Base-by-base conservation (phyloP, 1,140 invertebrate genomes). In the Drosophila sulfurigaster region DNA sequence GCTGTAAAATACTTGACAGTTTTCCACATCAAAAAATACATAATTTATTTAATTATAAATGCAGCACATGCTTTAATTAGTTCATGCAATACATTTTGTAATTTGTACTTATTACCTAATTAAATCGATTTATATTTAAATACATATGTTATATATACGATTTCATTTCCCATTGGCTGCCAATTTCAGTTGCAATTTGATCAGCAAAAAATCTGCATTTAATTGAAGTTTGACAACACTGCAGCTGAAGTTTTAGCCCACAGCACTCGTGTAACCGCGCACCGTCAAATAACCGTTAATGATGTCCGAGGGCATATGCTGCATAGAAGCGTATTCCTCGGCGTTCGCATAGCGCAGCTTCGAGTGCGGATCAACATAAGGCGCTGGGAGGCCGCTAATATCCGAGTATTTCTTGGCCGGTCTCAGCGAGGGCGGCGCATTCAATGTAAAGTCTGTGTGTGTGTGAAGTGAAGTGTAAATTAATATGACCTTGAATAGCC, bases 331-430 rank as follows among this genome's bases (percentile, higher is more conserved):
- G 93, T 97, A 98, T 93, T 98, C 98, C 78, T 98, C 97, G 45
- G 95, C 94, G 92, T 96, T 96, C 48, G 96, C 95, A 93, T 96
- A 99, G 75, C 96, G 94, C 8, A 99, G 93, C 91, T 98, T 97
- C 8, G 97, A 98, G 87, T 98, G 96, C 16, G 98, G 96, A 94
- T 98, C 97, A 79, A 96, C 96, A 82, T 98, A 99, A 51, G 96
- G 96, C 51, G 97, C 96, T 57, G 95, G 95, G 58, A 98, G 90
- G 1, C 98, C 98, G 78, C 97, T 98, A 60, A 98, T 96, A 91
- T 99, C 98, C 0, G 98, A 98, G 93, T 98, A 98, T 87, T 98
- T 98, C 91, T 98, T 98, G 1, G 96, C 95, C 25, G 98, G 98
- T 92, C 95, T 96, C 79, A 98, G 97, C 64, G 97, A 97, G 41